phyloP scores from a whole-genome alignment of 35 echinoderm and acorn worm species.

The Ophioderma brevispina region DNA sequence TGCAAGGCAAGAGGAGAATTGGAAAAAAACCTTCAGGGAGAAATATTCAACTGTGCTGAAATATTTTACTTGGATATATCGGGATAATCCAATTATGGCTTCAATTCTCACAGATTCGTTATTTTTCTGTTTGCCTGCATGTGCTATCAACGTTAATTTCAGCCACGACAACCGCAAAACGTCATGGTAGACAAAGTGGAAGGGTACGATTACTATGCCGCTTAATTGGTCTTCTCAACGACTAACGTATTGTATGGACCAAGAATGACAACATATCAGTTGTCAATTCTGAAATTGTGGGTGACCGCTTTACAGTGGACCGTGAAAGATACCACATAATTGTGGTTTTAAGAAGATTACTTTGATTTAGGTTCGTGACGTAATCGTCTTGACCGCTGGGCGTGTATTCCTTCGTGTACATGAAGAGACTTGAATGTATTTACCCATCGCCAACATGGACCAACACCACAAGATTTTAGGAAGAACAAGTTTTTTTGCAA shows the following conservation, averaged over 20 bases:
- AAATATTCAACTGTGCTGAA: too few species aligned
- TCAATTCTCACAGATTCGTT: too few species aligned
- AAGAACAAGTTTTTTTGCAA: not conserved
- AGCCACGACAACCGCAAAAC: conserved; percentile 24
- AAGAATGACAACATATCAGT: conserved; percentile 41
- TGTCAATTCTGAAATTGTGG: conserved; percentile 7
- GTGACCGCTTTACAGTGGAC: conserved; percentile 18
- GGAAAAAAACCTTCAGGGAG: too few species aligned
- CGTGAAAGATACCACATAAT: conserved; percentile 18
- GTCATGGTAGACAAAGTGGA: conserved; percentile 30
- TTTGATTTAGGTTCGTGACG: conserved; percentile 29
- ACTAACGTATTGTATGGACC: conserved; percentile 47
- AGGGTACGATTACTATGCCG: conserved; percentile 39
- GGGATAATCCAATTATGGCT: not conserved
- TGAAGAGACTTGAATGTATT: not conserved
- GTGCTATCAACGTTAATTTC: conserved; percentile 23
- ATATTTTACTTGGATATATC: not conserved
- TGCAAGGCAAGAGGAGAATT: too few species aligned
- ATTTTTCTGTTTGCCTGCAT: not conserved
- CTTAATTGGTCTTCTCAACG: not conserved
- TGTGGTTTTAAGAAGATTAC: not conserved
- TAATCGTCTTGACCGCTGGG: conserved; percentile 16
- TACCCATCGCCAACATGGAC: not conserved
- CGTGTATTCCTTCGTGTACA: conserved; percentile 34
- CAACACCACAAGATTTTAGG: not conserved